Conservation (phyloP, 2,797 vertebrate genomes). For the Hapalemur alaotrensis region DNA sequence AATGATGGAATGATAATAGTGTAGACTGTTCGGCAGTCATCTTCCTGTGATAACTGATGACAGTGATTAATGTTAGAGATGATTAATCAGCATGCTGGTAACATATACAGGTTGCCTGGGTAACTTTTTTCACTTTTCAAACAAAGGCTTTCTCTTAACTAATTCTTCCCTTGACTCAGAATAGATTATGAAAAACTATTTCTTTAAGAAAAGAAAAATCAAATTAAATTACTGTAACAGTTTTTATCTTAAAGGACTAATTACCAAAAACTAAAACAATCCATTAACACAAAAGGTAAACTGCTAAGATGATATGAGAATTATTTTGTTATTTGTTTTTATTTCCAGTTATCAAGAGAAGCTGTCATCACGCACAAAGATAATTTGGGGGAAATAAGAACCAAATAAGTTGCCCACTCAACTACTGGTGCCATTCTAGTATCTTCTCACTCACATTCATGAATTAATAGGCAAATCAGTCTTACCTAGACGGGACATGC, state of each 20-base stretch:
- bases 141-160: constrained; percentile 59
- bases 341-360: constrained; percentile 5
- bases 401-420: background rate
- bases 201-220: constrained; percentile 38
- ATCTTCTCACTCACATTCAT: background rate
- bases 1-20: constrained; percentile 53
- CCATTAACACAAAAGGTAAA: background rate
- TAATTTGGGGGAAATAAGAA: background rate
- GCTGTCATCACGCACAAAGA: background rate
- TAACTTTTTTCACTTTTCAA: constrained; percentile 68
- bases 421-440: background rate
- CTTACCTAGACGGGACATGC: background rate
- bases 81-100: constrained; percentile 61
- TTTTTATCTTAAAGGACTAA: constrained; percentile 55
- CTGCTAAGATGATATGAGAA: background rate
- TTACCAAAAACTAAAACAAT: constrained; percentile 1
- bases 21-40: constrained; percentile 20
- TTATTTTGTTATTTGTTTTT: background rate
- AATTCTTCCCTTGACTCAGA: constrained; percentile 60
- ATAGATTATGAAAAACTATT: constrained; percentile 35
- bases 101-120: constrained; percentile 63
- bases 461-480: background rate
- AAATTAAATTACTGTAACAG: constrained; percentile 17
- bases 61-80: constrained; percentile 62
- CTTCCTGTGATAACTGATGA: constrained; percentile 46